Base-by-base conservation (phyloP, 2,888 invertebrate genomes). In the Chelonus formosanus region DNA sequence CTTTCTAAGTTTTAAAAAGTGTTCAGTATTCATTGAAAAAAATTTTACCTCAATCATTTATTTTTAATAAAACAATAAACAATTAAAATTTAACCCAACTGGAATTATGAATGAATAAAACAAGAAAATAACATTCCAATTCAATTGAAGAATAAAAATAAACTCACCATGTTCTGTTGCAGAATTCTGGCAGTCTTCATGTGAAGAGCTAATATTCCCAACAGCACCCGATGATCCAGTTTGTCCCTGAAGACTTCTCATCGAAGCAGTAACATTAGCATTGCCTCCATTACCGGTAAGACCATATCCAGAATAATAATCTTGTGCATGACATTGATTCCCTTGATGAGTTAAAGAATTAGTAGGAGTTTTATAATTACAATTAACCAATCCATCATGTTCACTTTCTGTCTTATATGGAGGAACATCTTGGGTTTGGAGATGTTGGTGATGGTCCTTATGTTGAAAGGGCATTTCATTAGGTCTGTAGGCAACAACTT, bases 281-380 rank as follows among this genome's bases (percentile, higher is more conserved):
- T 77, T 78, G 20, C 73, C 74, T 35, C 70, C 66, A 3, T 75
- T 60, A 0, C 65, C 67, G 2, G 75, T 47, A 0, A 78, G 63
- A 0, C 79, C 81, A 40, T 82, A 82, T n/a, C 79, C 77, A 20
- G 76, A 72, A 65, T 82, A 82, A 73, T 81, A 83, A 68, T 83
- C 83, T 66, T 76, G 75, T 7, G 62, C 53, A 62, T 65, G 7
- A 3, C 31, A 8, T 34, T 40, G n/a, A 32, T 31, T 8, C 7
- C 57, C 57, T 20, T 57, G 66, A 34, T 62, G 52, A 45, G 6
- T 44, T 5, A 53, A 34, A 53, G 20, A 31, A 45, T 52, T 50
- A 2, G 52, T 52, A 4, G 52, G 62, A 54, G 65, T 66, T 59
- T 77, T 77, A 43, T 74, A 77, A 67, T 70, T 71, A 54, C 72